Percentiles rank a stretch among this genome's conserved stretches.
Conservation (phyloP, 2,888 invertebrate genomes). For the Apoderus coryli region DNA sequence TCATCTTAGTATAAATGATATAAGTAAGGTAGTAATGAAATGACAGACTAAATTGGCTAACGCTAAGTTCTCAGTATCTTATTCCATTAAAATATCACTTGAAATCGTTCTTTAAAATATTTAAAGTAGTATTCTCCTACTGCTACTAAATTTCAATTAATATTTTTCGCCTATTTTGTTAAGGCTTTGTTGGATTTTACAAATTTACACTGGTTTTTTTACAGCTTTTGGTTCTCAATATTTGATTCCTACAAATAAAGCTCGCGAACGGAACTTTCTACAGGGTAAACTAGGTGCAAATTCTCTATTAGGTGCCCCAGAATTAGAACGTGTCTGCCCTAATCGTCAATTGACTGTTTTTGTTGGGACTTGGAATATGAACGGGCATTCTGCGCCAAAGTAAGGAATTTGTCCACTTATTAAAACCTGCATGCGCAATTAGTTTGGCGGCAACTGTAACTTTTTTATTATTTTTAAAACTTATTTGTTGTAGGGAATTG, state of each 20-base stretch:
- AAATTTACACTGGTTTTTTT: conserved; percentile 6
- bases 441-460: neutral
- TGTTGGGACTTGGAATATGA: conserved; percentile 96
- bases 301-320: conserved; percentile 68
- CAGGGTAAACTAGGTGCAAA: conserved; percentile 68
- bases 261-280: conserved; percentile 65
- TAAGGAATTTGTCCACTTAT: conserved; percentile 34
- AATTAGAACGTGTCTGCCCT: conserved; percentile 76
- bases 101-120: too few species aligned
- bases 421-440: conserved; percentile 2
- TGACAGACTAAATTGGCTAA: too few species aligned
- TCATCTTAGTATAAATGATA: too few species aligned
- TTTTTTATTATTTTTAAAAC: conserved; percentile 2
- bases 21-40: too few species aligned
- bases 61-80: too few species aligned
- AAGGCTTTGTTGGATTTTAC: conserved; percentile 22
- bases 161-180: too few species aligned
- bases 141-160: too few species aligned
- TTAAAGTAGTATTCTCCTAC: too few species aligned
- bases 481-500: conserved; percentile 45
- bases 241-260: conserved; percentile 69
- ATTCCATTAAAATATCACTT: too few species aligned
- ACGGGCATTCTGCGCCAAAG: conserved; percentile 75
- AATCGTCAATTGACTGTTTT: conserved; percentile 74
- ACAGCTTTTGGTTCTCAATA: conserved; percentile 31